Evolutionary conservation across 2,888 invertebrate genomes (phyloP).

Genomic region (Caenorhabditis wallacei): DNA sequence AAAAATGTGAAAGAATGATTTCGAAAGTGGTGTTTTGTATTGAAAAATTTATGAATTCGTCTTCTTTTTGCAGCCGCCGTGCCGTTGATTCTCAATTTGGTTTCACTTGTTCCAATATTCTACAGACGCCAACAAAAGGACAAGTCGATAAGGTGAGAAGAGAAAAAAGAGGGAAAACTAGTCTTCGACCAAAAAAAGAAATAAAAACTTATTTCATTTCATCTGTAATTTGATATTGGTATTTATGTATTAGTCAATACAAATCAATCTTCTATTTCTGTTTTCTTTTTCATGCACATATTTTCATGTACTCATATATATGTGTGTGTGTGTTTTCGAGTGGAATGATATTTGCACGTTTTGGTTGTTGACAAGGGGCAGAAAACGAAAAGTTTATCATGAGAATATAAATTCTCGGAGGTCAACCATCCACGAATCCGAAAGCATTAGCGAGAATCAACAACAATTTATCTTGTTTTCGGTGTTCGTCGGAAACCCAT

Average conservation of each 20-base stretch:
- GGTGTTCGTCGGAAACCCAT: slow-evolving; percentile 34
- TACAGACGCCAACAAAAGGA: slow-evolving; percentile 50
- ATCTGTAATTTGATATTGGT: slow-evolving; percentile 60
- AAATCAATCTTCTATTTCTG: slow-evolving; percentile 62
- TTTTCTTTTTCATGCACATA: slow-evolving; percentile 19
- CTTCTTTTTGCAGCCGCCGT: slow-evolving; percentile 67
- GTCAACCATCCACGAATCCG: slow-evolving; percentile 1
- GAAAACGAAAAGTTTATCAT: background rate
- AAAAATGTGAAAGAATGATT: slow-evolving; percentile 21
- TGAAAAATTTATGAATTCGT: slow-evolving; percentile 49
- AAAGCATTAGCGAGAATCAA: slow-evolving; percentile 39
- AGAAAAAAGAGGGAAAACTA: background rate
- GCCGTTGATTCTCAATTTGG: slow-evolving; percentile 70
- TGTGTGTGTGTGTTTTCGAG: background rate
- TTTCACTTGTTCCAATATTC: slow-evolving; percentile 67
- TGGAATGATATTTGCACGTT: slow-evolving; percentile 4
- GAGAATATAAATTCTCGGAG: background rate
- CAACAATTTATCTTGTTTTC: slow-evolving; percentile 51
- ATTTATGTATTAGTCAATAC: slow-evolving; percentile 54
- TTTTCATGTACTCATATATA: slow-evolving; percentile 44
- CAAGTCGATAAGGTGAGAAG: slow-evolving; percentile 36
- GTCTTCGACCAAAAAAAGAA: slow-evolving; percentile 48
- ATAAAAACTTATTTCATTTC: slow-evolving; percentile 46
- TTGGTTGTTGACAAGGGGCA: background rate
- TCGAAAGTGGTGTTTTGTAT: slow-evolving; percentile 22